Evolutionary conservation across 2,797 vertebrate species (phyloP).

Genomic region (Octomys mimax): DNA sequence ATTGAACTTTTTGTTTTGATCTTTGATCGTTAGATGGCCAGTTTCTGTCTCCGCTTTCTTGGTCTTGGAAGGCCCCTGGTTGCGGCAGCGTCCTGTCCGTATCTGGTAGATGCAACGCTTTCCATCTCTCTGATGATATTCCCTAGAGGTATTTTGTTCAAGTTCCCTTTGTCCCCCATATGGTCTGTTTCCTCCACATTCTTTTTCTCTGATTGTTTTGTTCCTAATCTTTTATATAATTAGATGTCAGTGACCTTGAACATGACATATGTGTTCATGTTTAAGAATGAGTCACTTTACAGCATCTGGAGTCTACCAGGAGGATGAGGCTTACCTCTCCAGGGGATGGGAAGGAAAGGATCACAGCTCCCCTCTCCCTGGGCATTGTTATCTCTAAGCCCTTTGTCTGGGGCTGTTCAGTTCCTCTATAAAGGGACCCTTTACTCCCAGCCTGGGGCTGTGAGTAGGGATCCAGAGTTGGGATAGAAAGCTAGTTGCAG

Average conservation of each 20-base stretch:
- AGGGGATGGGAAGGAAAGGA: background rate
- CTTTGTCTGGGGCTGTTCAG: conserved; percentile 9
- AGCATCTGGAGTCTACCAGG: background rate
- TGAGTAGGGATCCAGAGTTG: background rate
- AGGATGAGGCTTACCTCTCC: background rate
- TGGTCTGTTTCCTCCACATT: conserved; percentile 65
- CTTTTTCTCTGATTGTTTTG: conserved; percentile 71
- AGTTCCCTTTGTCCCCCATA: background rate
- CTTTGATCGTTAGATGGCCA: background rate
- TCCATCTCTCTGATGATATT: background rate
- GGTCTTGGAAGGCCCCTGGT: background rate
- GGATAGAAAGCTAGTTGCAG: background rate
- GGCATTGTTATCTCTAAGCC: background rate
- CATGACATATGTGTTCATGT: background rate
- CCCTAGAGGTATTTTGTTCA: conserved; percentile 58
- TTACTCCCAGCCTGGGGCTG: background rate
- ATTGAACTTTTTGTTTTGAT: background rate
- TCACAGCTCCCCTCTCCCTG: background rate
- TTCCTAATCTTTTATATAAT: conserved; percentile 58
- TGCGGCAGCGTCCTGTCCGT: background rate
- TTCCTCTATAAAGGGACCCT: background rate
- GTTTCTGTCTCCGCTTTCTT: background rate
- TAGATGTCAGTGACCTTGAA: conserved; percentile 61
- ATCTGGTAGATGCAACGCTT: background rate
- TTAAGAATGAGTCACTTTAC: conserved; percentile 54